Evolutionary conservation across 2,797 vertebrate species (phyloP), one percentile per base, ranked within the genome.

Genomic region (Tauraco hartlaubi): DNA sequence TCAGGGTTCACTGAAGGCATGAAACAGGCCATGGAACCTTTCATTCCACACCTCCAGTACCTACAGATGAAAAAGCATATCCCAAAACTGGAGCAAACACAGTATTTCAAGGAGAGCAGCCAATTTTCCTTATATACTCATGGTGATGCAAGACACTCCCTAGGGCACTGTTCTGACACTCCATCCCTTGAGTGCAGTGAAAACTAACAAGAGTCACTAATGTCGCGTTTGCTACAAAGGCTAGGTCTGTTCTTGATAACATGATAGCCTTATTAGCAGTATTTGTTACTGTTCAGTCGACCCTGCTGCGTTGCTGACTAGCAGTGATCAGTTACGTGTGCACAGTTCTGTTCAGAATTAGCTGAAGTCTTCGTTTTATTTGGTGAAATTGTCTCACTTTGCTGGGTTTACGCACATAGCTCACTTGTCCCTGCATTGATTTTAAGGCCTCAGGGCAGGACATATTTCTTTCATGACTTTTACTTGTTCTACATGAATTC

Each of bases 401-500:
- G 17, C 52, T 61, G 61, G 20, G 19, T 89, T 92, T 87, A 61
- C 16, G 37, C 54, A 67, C 2, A 0, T 29, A 90, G 23, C 46
- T 85, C 13, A 0, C 29, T 77, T 82, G 59, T 82, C 55, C 15
- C 29, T n/a, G 66, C 9, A 3, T 0, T 48, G 64, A 88, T 80
- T 96, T 87, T 80, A 94, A 90, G 54, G 72, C 39, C 69, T 41
- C 39, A 33, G 75, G 49, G 78, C 54, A 92, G 68, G 33, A 92
- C 55, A 37, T 49, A 46, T n/a, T 78, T 93, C 37, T 91, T 94
- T 83, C 58, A 83, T 59, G 37, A 74, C 78, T 83, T 86, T 52
- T 74, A 88, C 31, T 91, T 79, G 68, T 74, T 95, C 75, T 86
- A 64, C 58, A 81, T 83, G 33, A 72, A 83, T 83, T 92, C 72